These are phyloP conservation scores for Sesia bembeciformis DNA, from an alignment of 2,888 invertebrate species.

Conservation along the genomic window DNA sequence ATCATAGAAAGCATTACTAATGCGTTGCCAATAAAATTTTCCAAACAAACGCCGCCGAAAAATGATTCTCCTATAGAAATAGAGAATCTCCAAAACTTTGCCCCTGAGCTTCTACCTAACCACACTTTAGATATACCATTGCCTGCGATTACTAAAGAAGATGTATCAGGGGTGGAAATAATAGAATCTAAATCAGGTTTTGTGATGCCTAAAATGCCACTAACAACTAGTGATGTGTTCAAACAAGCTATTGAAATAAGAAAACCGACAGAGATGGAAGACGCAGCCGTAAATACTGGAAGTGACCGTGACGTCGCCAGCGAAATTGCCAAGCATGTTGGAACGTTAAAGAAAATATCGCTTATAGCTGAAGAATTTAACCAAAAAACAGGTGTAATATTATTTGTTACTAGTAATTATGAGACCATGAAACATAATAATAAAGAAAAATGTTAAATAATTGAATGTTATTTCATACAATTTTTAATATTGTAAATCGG, in stretches of 20 bases:
- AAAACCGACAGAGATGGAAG: slow-evolving; percentile 25
- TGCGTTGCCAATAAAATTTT: slow-evolving; percentile 47
- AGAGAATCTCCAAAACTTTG: slow-evolving; percentile 37
- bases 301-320: slow-evolving; percentile 48
- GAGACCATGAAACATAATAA: too few relatives aligned
- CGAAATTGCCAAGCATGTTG: slow-evolving; percentile 50
- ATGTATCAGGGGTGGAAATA: slow-evolving; percentile 10
- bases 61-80: slow-evolving; percentile 40
- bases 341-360: slow-evolving; percentile 54
- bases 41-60: slow-evolving; percentile 31
- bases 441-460: too few relatives aligned
- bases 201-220: slow-evolving; percentile 60
- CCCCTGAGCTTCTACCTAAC: slow-evolving; percentile 46
- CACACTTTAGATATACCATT: slow-evolving; percentile 27
- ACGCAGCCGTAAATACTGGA: slow-evolving; percentile 44
- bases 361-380: slow-evolving; percentile 67
- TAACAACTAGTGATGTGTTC: slow-evolving; percentile 44
- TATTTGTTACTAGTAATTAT: background rate
- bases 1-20: slow-evolving; percentile 53
- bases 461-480: too few relatives aligned
- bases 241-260: slow-evolving; percentile 30
- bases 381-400: slow-evolving; percentile 52
- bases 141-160: slow-evolving; percentile 7
- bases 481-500: too few relatives aligned
- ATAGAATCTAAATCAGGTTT: slow-evolving; percentile 16